phyloP scores from a whole-genome alignment of 2,113 vertebrate species.

The Seriola rivoliana region DNA sequence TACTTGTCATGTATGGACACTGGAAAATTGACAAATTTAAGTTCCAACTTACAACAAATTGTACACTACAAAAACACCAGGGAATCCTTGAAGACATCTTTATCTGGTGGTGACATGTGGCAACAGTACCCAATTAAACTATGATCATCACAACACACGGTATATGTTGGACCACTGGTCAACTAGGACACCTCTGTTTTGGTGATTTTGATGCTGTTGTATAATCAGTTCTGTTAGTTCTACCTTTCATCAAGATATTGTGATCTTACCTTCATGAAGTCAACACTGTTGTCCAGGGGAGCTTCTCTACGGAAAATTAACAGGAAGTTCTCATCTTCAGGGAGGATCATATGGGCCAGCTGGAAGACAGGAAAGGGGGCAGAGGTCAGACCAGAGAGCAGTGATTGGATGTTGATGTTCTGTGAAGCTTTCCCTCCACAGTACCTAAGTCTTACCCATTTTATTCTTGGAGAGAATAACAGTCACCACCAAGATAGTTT shows the following conservation, averaged over 20 bases:
- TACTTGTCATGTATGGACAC: neutral
- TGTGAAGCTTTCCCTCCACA: neutral
- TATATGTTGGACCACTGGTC: no score
- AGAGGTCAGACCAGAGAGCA: constrained; percentile 19
- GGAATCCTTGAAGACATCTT: no score
- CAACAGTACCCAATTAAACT: no score
- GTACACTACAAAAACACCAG: no score
- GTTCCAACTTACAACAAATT: neutral
- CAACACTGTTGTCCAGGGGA: constrained; percentile 94
- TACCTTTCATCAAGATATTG: neutral
- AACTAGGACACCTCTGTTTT: neutral
- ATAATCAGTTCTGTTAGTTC: neutral
- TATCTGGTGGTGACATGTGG: no score
- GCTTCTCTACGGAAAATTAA: constrained; percentile 93
- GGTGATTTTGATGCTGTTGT: neutral
- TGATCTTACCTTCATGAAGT: constrained; percentile 92
- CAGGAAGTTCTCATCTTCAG: constrained; percentile 95
- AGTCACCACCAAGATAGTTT: neutral
- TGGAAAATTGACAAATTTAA: neutral
- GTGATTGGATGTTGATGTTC: neutral
- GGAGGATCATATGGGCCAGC: constrained; percentile 93
- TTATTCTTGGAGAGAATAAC: constrained; percentile 7
- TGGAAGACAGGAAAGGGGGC: constrained; percentile 63
- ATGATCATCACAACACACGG: no score
- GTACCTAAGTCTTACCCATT: neutral